These are phyloP conservation scores for Sus scrofa DNA, from an alignment of 2,113 vertebrate species.

Conservation along the genomic window T2T-Sscrofa CM000824.6:174058001-174058500, in stretches of 20 bases:
- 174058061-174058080: background rate
- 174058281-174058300: constrained; percentile 19
- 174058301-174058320: background rate
- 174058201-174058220: constrained; percentile 67
- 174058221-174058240: constrained; percentile 56
- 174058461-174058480: background rate
- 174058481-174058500: background rate
- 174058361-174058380: constrained; percentile 33
- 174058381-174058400: background rate
- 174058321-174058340: constrained; percentile 51
- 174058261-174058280: constrained; percentile 45
- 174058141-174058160: constrained; percentile 80
- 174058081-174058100: background rate
- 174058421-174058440: background rate
- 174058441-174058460: background rate
- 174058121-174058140: constrained; percentile 41
- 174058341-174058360: background rate
- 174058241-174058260: constrained; percentile 51
- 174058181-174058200: constrained; percentile 67
- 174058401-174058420: background rate
- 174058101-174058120: constrained; percentile 7
- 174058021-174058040: background rate
- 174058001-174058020: background rate
- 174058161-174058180: constrained; percentile 73
- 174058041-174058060: background rate